Evolutionary conservation across 2,888 invertebrate genomes (phyloP), one percentile per base, ranked within the genome.

Genomic region (Sipha maydis): DNA sequence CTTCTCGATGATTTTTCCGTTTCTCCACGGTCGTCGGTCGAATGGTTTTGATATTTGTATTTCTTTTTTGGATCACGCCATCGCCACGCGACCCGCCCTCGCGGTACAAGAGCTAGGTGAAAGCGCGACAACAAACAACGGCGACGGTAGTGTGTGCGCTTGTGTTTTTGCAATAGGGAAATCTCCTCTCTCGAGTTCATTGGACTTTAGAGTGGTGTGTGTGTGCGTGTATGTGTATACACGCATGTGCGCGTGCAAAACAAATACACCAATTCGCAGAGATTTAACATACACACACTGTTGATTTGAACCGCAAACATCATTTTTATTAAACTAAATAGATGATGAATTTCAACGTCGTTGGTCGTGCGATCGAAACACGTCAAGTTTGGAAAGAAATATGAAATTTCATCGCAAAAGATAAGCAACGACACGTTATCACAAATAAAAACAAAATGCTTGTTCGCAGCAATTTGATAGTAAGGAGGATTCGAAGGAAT

Each of bases 151-250:
- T 5, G 28, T 31, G 21, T 28, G 21, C 4, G 76, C n/a, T n/a
- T 38, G 48, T n/a, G 80, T 88, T 88, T 88, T 88, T 88, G 86
- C 86, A 88, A 80, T 88, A 88, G 86, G 86, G 86, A 88, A 88
- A 88, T 80, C 86, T 88, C 86, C 61, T 38, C 79, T 28, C 34
- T 19, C 85, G 86, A 61, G 86, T 88, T 88, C 86, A 88, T 28
- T 88, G 86, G 73, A 88, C 86, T 80, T 80, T 71, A 17, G 17
- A 8, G 76, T 14, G 48, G 34, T 17, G 38, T 25, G 80, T 84
- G 56, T 41, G 28, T 11, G 28, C 17, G 25, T 11, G 77, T 77
- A 77, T 48, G 77, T n/a, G n/a, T n/a, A n/a, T n/a, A 85, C 77
- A 48, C 34, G 28, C 31, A 67, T 84, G 56, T 41, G 28, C 9